phyloP scores from a whole-genome alignment of 2,113 vertebrate genomes.

The Leuciscus idus region DNA sequence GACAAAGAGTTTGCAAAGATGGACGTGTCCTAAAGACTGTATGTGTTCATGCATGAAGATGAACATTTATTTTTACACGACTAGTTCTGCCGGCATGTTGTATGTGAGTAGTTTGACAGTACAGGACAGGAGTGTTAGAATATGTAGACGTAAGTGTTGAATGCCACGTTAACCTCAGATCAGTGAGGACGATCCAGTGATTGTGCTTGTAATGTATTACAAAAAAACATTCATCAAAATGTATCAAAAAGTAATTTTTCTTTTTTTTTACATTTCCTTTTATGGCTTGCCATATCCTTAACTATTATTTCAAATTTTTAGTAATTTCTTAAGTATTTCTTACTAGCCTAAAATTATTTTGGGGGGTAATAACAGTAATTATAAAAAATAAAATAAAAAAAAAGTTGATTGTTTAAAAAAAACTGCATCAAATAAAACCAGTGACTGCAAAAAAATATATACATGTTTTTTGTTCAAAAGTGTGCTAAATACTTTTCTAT shows the following conservation, averaged over 20 bases:
- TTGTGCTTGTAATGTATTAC: slow-evolving; percentile 22
- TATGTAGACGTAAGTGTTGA: not conserved
- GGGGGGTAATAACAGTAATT: not conserved
- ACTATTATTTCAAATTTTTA: not conserved
- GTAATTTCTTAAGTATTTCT: not conserved
- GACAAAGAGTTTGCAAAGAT: not conserved
- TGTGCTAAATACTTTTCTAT: slow-evolving; percentile 44
- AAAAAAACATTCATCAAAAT: not conserved
- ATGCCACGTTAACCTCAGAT: slow-evolving; percentile 13
- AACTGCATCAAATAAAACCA: slow-evolving; percentile 13
- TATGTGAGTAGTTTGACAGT: not conserved
- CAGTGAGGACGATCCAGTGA: not conserved
- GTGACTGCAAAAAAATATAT: slow-evolving; percentile 10
- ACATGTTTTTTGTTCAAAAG: slow-evolving; percentile 7
- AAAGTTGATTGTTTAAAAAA: slow-evolving; percentile 18
- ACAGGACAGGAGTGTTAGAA: not conserved
- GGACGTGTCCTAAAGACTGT: not conserved
- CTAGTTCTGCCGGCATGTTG: slow-evolving; percentile 20
- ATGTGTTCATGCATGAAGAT: slow-evolving; percentile 29
- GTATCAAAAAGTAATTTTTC: too few relatives aligned
- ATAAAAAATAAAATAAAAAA: not conserved
- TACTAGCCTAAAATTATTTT: not conserved
- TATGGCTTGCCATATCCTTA: not conserved
- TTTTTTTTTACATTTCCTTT: not conserved
- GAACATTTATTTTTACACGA: slow-evolving; percentile 22